These are phyloP conservation scores for Molorchus minor DNA, from an alignment of 2,888 invertebrate species.

Conservation along the genomic window DNA sequence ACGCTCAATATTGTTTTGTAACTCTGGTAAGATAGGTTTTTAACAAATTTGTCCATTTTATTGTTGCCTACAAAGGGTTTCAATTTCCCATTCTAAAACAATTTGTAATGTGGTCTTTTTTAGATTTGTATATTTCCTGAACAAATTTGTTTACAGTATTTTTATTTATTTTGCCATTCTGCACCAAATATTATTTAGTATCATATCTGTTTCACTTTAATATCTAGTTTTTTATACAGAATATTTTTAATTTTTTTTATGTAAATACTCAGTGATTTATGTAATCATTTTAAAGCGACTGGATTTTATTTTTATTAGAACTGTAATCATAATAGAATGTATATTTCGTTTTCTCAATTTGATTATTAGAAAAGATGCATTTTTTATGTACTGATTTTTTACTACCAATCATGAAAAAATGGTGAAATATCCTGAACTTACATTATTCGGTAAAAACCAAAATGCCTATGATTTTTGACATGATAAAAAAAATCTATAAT, in stretches of 20 bases:
- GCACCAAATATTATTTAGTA: conserved; percentile 35
- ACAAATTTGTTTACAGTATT: conserved; percentile 28
- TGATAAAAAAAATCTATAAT: too few relatives aligned
- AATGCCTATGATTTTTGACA: too few relatives aligned
- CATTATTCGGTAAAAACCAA: too few relatives aligned
- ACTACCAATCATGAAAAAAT: too few relatives aligned
- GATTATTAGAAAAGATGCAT: conserved; percentile 18
- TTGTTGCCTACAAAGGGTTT: conserved; percentile 29
- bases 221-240: not conserved
- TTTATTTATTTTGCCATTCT: conserved; percentile 28
- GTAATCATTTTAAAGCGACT: conserved; percentile 10
- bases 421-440: too few relatives aligned
- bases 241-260: not conserved
- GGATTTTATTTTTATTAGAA: conserved; percentile 11
- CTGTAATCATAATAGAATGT: conserved; percentile 9
- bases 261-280: conserved; percentile 11
- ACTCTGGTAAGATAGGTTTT: conserved; percentile 32
- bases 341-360: not conserved
- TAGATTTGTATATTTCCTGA: conserved; percentile 12
- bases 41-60: conserved; percentile 30
- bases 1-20: conserved; percentile 37
- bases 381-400: too few relatives aligned
- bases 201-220: conserved; percentile 13
- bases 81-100: conserved; percentile 21
- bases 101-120: conserved; percentile 27